phyloP scores from a whole-genome alignment of 1,140 invertebrate species.

The Acromyrmex heyeri region DNA sequence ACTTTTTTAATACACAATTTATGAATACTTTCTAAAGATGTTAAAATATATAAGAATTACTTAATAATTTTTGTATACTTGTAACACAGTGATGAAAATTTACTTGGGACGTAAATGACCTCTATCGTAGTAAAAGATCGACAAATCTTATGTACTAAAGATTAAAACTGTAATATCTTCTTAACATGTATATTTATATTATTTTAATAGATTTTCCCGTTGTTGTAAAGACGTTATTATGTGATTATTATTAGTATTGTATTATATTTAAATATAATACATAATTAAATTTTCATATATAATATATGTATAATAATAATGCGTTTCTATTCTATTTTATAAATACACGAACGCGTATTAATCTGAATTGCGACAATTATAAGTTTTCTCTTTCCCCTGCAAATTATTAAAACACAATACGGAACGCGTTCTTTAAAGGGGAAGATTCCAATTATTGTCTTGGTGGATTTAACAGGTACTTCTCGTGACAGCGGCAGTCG shows the following conservation, averaged over 20 bases:
- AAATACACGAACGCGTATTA: background rate
- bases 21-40: too few species aligned
- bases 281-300: too few species aligned
- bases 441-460: slow-evolving; percentile 19
- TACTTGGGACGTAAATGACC: too few species aligned
- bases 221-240: background rate
- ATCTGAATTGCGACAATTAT: background rate
- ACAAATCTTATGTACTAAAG: too few species aligned
- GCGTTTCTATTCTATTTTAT: background rate
- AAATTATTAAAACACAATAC: background rate
- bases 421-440: background rate
- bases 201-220: background rate
- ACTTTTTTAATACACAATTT: too few species aligned
- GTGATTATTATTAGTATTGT: background rate
- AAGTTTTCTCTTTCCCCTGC: too few species aligned
- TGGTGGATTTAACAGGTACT: background rate
- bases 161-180: slow-evolving; percentile 1
- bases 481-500: background rate
- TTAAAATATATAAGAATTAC: too few species aligned
- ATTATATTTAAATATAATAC: background rate
- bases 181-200: background rate
- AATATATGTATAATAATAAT: background rate
- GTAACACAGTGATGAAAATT: too few species aligned
- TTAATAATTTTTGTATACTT: too few species aligned
- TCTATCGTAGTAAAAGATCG: too few species aligned